Evolutionary conservation across 1,140 invertebrate species (phyloP).

Genomic region (Drosophila bifasciata): DNA sequence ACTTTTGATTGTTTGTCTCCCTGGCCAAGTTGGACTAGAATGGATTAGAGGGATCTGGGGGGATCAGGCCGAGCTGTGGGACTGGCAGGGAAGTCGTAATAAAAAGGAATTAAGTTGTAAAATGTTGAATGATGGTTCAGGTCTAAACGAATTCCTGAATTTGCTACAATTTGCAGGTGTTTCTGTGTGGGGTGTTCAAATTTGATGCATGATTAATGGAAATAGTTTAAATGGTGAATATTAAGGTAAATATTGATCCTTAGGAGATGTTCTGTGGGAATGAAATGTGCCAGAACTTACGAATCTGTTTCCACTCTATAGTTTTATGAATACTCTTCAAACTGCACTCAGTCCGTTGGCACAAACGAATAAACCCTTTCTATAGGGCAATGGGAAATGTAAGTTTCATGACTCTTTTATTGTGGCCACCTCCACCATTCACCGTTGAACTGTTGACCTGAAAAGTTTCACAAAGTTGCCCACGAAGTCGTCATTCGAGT

Average conservation of each 20-base stretch:
- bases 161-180: slow-evolving; percentile 32
- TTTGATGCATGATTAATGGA: slow-evolving; percentile 33
- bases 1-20: slow-evolving; percentile 74
- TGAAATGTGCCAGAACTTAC: no score
- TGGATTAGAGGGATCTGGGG: no score
- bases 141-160: slow-evolving; percentile 46
- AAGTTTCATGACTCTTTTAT: slow-evolving; percentile 52
- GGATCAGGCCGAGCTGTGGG: no score
- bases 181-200: slow-evolving; percentile 38
- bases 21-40: slow-evolving; percentile 17
- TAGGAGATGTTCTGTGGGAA: no score
- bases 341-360: not conserved
- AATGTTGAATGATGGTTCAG: slow-evolving; percentile 67
- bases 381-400: slow-evolving; percentile 50
- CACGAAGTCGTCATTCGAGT: slow-evolving; percentile 58
- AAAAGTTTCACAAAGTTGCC: slow-evolving; percentile 56
- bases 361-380: slow-evolving; percentile 1
- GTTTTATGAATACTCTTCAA: no score
- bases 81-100: slow-evolving; percentile 23
- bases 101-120: slow-evolving; percentile 77
- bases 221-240: not conserved
- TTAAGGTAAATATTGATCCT: not conserved
- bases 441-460: slow-evolving; percentile 72
- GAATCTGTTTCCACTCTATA: no score
- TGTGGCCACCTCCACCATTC: slow-evolving; percentile 12